Conservation (phyloP, 2,113 vertebrate species). For the Cepphus grylle region DNA sequence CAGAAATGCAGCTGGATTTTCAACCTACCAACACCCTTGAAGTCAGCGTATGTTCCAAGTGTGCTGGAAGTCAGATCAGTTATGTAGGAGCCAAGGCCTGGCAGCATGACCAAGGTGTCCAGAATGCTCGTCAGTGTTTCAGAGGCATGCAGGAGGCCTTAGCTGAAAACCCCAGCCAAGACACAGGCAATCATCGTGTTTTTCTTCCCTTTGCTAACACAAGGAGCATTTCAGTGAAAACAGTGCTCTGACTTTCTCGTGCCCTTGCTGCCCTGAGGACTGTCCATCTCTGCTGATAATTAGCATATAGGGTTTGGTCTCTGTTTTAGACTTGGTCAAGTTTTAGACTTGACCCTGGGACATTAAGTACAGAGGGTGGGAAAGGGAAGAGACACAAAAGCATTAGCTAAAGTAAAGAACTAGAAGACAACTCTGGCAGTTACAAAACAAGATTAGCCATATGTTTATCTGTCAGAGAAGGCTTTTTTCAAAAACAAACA, state of each 20-base stretch:
- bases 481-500: neutral
- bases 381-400: neutral
- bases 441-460: neutral
- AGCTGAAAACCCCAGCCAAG: neutral
- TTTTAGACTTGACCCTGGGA: neutral
- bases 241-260: neutral
- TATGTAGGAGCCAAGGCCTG: conserved; percentile 19
- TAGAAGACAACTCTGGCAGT: neutral
- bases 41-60: neutral
- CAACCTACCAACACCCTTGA: neutral
- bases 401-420: neutral
- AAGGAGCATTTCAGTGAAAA: neutral
- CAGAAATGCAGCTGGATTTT: conserved; percentile 47
- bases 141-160: neutral
- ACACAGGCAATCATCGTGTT: neutral
- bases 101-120: neutral
- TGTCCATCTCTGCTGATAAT: neutral
- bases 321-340: neutral
- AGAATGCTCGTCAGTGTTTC: conserved; percentile 40
- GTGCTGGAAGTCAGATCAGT: conserved; percentile 10
- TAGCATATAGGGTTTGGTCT: neutral
- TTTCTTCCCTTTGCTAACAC: neutral
- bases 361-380: neutral
- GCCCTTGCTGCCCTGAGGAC: neutral
- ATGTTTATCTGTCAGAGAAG: neutral